A percentile compares a stretch with the other conserved stretches of the same genome.
Evolutionary conservation across 2,113 vertebrate genomes (phyloP).

Genomic region (Aythya baeri): DNA sequence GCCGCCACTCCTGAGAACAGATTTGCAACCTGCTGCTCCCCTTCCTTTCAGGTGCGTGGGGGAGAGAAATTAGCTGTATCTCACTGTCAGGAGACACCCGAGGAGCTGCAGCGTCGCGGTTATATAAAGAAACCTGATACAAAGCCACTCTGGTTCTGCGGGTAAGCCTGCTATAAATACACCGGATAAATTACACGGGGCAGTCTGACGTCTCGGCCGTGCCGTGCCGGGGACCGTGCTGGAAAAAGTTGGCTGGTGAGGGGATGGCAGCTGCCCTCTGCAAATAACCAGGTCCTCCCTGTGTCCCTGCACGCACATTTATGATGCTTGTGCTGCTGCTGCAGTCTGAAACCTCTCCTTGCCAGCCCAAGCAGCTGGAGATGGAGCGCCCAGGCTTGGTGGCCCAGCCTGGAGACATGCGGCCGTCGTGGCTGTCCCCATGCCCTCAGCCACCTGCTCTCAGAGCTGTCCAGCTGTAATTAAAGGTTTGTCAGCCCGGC

Average conservation of each 20-base stretch:
- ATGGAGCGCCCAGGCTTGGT: no score
- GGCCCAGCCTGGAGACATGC: neutral
- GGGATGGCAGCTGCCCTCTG: neutral
- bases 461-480: neutral
- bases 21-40: neutral
- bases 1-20: neutral
- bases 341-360: neutral
- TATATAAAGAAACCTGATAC: neutral
- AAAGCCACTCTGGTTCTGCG: neutral
- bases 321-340: neutral
- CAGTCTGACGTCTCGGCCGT: neutral
- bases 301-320: neutral
- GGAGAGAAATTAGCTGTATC: neutral
- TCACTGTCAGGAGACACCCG: neutral
- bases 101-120: neutral
- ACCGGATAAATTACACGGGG: neutral
- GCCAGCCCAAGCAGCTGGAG: neutral
- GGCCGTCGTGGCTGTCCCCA: neutral
- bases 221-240: neutral
- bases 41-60: neutral
- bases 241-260: conserved; percentile 18
- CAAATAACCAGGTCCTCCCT: neutral
- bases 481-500: neutral
- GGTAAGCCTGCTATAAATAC: conserved; percentile 35
- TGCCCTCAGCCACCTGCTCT: neutral